Base-by-base conservation (phyloP, 1,140 invertebrate genomes). In the Halotydeus destructor region DNA sequence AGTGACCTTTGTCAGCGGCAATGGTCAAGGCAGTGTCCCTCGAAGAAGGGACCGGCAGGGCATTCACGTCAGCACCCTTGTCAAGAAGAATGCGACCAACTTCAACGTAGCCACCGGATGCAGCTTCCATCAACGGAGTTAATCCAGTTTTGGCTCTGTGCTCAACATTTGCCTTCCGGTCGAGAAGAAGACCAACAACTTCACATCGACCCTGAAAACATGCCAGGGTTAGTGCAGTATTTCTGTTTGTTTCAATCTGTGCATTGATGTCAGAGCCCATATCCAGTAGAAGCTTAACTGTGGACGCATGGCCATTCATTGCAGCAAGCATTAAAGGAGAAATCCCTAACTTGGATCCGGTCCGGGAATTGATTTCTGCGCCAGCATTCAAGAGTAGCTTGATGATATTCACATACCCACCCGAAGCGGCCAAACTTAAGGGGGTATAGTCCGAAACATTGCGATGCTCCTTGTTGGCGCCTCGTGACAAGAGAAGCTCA, bases 371-470 rank as follows among this genome's bases (percentile, higher is more conserved):
- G 45, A 99, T 98, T 64, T 99, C 94, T 32, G 93, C 93, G 24
- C 81, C 83, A 55, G 78, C 73, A 49, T 71, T 74, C 12, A 99
- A 64, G 3, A 75, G 56, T 32, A 98, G 67, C 54, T 93, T 83
- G 49, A 99, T 97, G 52, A 98, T 97, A 59, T 96, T 94, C 32
- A 97, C 86, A 63, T 96, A 98, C 23, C 91, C 94, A 23, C 89
- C 91, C 23, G 86, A 94, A 19, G 91, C 91, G 33, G 94, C 94
- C 43, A 98, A 66, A 56, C 85, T 93, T 3, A 99, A 66, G 2
- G 94, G 94, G 1, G 94, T 99, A 57, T 98, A 99, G 62, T 99
- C 94, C 12, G 86, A 94, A 3, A 97, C 88, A 64, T 99, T 99
- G 31, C 94, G 71, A 64, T 99, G 94, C 62, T 99, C 94, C 60